A percentile compares a stretch with the other conserved stretches of the same genome.
Evolutionary conservation across 2,888 invertebrate species (phyloP).

Genomic region (Apamea sordens): DNA sequence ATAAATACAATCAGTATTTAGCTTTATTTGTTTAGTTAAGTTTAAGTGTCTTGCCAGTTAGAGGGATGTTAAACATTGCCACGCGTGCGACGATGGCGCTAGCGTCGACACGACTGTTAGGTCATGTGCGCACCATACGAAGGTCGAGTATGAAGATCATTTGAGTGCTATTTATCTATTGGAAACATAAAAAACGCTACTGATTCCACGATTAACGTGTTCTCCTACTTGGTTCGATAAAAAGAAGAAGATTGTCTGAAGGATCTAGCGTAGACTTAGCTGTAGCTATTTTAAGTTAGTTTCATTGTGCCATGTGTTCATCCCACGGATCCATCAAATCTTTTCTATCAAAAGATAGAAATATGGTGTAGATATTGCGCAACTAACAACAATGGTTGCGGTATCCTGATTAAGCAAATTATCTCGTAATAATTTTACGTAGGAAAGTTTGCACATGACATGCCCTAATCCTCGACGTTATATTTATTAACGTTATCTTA

Average conservation of each 20-base stretch:
- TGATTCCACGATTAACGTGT: neutral
- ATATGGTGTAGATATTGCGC: neutral
- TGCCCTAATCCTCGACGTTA: slow-evolving; percentile 3
- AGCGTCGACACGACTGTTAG: slow-evolving; percentile 22
- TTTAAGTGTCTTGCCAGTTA: slow-evolving; percentile 61
- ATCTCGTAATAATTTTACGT: neutral
- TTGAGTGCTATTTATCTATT: slow-evolving; percentile 2
- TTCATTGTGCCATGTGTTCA: neutral
- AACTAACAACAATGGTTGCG: neutral
- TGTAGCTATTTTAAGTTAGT: neutral
- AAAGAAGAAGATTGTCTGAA: neutral
- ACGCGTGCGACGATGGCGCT: slow-evolving; percentile 36
- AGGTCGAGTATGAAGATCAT: neutral
- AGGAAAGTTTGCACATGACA: slow-evolving; percentile 3
- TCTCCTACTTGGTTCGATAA: too few relatives aligned
- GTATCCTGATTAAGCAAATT: neutral
- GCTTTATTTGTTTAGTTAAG: slow-evolving; percentile 21
- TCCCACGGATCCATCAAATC: neutral
- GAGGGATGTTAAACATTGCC: slow-evolving; percentile 27
- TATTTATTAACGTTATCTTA: slow-evolving; percentile 30
- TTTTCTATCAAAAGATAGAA: neutral
- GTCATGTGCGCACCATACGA: neutral
- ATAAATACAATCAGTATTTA: slow-evolving; percentile 54
- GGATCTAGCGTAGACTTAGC: neutral
- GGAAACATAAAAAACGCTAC: too few relatives aligned